Evolutionary conservation across 2,113 vertebrate genomes (phyloP), one percentile per base, ranked within the genome.

Genomic region (Cryptotis parvus): DNA sequence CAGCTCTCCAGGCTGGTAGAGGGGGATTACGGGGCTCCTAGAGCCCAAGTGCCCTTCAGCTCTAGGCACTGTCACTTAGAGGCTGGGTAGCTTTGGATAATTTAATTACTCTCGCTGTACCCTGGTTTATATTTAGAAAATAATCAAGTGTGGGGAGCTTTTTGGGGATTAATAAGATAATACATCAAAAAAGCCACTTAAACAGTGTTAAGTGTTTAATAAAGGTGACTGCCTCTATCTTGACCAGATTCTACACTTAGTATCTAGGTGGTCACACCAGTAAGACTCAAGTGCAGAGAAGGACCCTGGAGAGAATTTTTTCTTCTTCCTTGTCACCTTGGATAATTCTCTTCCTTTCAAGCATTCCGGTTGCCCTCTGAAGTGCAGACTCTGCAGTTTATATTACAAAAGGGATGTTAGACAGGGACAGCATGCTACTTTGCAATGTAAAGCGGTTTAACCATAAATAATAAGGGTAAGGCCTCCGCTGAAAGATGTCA

Each of bases 361-460:
- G 55, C 55, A 20, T 39, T 89, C 73, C 39, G 4, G 41, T 29
- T 87, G 77, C 31, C 49, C n/a, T 91, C 69, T 15, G 75, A 91
- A 96, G 70, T 63, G 86, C 76, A 45, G 84, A 77, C 81, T 58
- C 0, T 79, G 87, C 49, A 66, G 18, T 91, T 92, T 87, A 81
- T 89, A 35, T 84, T 77, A 74, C 66, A 78, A 84, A 89, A 65
- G 68, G 43, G 76, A 58, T 58, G 58, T 89, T 66, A 55, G 63
- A 66, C 27, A 37, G 68, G 83, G 72, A 37, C 4, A 24, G n/a
- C 31, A 16, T 74, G 65, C 89, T 75, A 45, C 84, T 89, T 95
- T 92, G 89, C 77, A 91, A 91, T 37, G 65, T 72, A 78, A 91
- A 95, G 69, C 74, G 33, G 84, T 93, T 94, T 86, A 87, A 66